Base-by-base conservation (phyloP, 92 coral and sea anemone species). In the Bergia puertoricense region DNA sequence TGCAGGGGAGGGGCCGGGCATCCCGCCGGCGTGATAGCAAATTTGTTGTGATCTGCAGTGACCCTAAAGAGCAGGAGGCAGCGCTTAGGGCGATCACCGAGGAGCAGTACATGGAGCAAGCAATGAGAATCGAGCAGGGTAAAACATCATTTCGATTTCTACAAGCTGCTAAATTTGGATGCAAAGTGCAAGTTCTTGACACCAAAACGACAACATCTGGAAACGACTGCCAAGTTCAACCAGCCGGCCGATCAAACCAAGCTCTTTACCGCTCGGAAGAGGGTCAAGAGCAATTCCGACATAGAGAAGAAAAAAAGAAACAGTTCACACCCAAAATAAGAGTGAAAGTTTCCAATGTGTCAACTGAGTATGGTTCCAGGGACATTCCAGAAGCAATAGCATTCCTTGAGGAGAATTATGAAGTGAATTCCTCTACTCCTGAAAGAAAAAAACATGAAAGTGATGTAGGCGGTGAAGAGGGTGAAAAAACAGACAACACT, bases 1-100 rank as follows among this genome's bases (percentile, higher is more conserved):
- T 97, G n/a, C 99, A 97, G 89, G 92, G 96, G 66, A 92, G 99
- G 69, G 99, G 99, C 59, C 86, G 99, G 62, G 99, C 99, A 9
- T 93, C 99, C 0, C 92, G 98, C 0, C 96, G 99, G 0, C 88
- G 94, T 2, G 95, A 94, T 68, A 95, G 99, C 91, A 90, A 89
- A 72, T 97, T 94, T 74, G 91, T 96, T 20, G 91, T 97, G 40
- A 90, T 97, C 74, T 95, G 93, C 85, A 95, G 93, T 45, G 97
- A 97, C 39, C n/a, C 40, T 2, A 87, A 86, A 40, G 95, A 94
- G 86, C 85, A 88, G 82, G 71, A 77, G 66, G 92, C 79, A 48
- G 94, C 93, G 7, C 50, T 69, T 41, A 90, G 89, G 71, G 88
- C 95, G 2, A 89, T 93, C 38, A 77, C 36, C 46, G 91, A 90